These are phyloP conservation scores for Orchesella flavescens DNA, from an alignment of 2,888 invertebrate genomes.

Conservation along the genomic window DNA sequence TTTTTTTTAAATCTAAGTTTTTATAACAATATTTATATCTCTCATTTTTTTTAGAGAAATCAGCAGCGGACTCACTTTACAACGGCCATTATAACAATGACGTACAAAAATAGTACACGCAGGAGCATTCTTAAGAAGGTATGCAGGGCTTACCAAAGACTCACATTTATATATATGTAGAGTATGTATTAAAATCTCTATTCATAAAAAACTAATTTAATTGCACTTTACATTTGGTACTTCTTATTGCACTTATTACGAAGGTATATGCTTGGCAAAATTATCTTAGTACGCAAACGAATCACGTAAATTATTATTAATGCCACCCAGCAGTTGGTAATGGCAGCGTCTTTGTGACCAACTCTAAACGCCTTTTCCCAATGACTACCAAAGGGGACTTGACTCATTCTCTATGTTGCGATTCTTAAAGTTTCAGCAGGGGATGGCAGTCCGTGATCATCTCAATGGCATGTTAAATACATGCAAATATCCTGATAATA, in stretches of 20 bases:
- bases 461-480: constrained; percentile 62
- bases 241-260: constrained; percentile 64
- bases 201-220: constrained; percentile 51
- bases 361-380: constrained; percentile 43
- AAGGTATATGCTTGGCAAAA: constrained; percentile 61
- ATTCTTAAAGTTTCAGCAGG: constrained; percentile 59
- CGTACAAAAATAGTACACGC: constrained; percentile 63
- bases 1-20: no score
- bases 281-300: constrained; percentile 47
- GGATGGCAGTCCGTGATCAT: constrained; percentile 63
- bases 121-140: constrained; percentile 35
- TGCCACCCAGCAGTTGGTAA: neutral
- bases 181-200: constrained; percentile 37
- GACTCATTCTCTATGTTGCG: constrained; percentile 58
- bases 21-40: no score
- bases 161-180: constrained; percentile 23
- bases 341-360: constrained; percentile 47
- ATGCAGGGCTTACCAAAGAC: constrained; percentile 42
- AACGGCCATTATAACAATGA: neutral
- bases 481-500: constrained; percentile 69
- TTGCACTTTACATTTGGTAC: constrained; percentile 66
- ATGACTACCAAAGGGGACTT: constrained; percentile 65
- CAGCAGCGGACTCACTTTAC: neutral
- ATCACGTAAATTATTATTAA: constrained; percentile 33
- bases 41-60: no score